Percentiles rank a stretch among this genome's conserved stretches.
These are phyloP conservation scores for Scolopax rusticola DNA, from an alignment of 2,797 vertebrate genomes.

Conservation along the genomic window DNA sequence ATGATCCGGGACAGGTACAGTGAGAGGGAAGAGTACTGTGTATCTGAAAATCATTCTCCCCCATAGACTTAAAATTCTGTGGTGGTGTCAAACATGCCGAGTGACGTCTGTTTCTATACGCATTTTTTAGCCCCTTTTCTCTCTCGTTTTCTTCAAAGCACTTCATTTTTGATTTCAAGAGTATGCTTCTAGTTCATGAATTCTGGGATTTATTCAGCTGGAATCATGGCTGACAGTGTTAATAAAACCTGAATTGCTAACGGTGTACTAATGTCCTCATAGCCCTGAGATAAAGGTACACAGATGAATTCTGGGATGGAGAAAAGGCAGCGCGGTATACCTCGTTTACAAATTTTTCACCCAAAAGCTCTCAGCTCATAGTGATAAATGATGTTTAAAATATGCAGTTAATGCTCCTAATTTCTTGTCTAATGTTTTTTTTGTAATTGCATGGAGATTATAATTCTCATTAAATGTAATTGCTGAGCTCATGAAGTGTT, in stretches of 20 bases:
- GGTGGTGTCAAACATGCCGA: not conserved
- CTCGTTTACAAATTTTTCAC: slow-evolving; percentile 36
- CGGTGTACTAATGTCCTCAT: not conserved
- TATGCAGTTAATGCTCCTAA: not conserved
- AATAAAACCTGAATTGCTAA: slow-evolving; percentile 29
- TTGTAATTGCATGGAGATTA: slow-evolving; percentile 40
- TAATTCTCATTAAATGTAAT: slow-evolving; percentile 48
- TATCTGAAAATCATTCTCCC: not conserved
- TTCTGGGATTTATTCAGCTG: not conserved
- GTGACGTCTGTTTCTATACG: not conserved
- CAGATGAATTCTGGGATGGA: not conserved
- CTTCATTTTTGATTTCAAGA: slow-evolving; percentile 8
- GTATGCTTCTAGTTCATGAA: not conserved
- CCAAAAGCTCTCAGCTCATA: slow-evolving; percentile 3
- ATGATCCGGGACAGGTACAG: slow-evolving; percentile 94
- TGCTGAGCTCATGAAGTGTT: slow-evolving; percentile 33
- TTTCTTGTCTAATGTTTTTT: slow-evolving; percentile 45
- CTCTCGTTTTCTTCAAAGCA: slow-evolving; percentile 10
- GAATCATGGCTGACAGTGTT: not conserved
- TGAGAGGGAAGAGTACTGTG: not conserved
- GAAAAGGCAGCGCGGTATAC: not conserved
- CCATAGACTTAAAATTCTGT: not conserved
- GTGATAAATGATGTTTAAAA: slow-evolving; percentile 49
- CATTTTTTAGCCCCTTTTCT: not conserved
- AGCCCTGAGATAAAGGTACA: not conserved